Percentiles rank a stretch among this genome's conserved stretches.
phyloP scores from a whole-genome alignment of 2,888 invertebrate genomes.

The Chymomyza caudatula region DNA sequence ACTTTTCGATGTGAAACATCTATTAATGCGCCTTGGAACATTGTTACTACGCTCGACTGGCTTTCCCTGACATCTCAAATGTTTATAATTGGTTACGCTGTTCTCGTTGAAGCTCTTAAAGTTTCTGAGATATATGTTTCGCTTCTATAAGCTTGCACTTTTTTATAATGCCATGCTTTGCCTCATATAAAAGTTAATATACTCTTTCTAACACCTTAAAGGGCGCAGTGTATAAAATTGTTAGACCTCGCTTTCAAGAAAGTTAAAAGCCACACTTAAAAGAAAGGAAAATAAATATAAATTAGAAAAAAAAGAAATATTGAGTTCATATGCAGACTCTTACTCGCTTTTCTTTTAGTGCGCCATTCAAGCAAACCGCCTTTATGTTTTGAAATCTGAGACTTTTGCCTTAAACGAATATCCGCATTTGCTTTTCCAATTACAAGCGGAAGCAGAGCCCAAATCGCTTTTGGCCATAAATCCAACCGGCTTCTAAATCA shows the following conservation, averaged over 20 bases:
- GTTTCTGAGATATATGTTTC: too few relatives aligned
- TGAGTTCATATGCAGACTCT: neutral
- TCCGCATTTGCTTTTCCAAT: neutral
- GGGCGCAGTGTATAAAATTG: too few relatives aligned
- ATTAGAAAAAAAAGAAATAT: neutral
- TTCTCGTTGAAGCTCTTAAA: too few relatives aligned
- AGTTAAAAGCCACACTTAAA: neutral
- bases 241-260: neutral
- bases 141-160: too few relatives aligned
- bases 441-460: neutral
- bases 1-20: too few relatives aligned
- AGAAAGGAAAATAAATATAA: neutral
- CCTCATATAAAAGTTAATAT: neutral
- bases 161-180: neutral
- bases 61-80: too few relatives aligned
- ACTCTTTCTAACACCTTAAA: too few relatives aligned
- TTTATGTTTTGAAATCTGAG: neutral
- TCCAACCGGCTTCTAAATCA: neutral
- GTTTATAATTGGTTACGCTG: too few relatives aligned
- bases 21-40: too few relatives aligned
- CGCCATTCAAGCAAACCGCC: neutral
- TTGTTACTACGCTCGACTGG: too few relatives aligned
- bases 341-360: neutral
- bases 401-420: neutral
- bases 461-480: neutral